phyloP scores from a whole-genome alignment of 2,113 vertebrate species.

The Tapirus terrestris region DNA sequence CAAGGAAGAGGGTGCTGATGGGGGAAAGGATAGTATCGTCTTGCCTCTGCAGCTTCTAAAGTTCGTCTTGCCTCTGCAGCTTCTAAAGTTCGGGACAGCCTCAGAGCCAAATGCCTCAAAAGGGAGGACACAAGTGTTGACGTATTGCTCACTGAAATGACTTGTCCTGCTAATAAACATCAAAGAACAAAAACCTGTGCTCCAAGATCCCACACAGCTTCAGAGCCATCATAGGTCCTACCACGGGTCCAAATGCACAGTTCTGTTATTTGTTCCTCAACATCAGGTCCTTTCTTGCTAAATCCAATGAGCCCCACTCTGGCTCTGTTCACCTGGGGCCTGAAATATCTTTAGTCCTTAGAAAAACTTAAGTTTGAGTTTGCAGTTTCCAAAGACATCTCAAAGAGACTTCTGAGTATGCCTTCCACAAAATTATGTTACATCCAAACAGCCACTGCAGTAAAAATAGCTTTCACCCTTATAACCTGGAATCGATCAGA shows the following conservation, averaged over 20 bases:
- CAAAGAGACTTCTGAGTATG: background rate
- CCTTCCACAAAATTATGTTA: background rate
- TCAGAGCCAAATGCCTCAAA: background rate
- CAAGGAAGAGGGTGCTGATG: background rate
- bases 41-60: constrained; percentile 25
- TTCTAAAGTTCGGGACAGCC: constrained; percentile 22
- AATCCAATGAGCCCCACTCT: background rate
- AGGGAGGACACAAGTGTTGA: background rate
- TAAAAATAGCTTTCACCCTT: background rate
- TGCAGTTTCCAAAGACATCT: background rate
- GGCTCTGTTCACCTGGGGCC: background rate
- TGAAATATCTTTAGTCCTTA: background rate
- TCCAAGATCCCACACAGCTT: background rate
- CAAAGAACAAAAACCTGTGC: background rate
- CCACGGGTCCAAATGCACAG: background rate
- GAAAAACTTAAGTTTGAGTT: background rate
- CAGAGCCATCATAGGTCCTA: background rate
- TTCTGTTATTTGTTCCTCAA: background rate
- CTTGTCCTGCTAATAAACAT: background rate
- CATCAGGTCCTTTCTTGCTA: background rate
- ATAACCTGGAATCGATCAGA: background rate
- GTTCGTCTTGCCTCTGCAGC: constrained; percentile 8
- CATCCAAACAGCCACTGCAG: background rate
- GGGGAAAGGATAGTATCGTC: background rate
- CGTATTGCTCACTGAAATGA: background rate